Conservation (phyloP, 2,113 vertebrate species). For the Lophotis ruficrista region DNA sequence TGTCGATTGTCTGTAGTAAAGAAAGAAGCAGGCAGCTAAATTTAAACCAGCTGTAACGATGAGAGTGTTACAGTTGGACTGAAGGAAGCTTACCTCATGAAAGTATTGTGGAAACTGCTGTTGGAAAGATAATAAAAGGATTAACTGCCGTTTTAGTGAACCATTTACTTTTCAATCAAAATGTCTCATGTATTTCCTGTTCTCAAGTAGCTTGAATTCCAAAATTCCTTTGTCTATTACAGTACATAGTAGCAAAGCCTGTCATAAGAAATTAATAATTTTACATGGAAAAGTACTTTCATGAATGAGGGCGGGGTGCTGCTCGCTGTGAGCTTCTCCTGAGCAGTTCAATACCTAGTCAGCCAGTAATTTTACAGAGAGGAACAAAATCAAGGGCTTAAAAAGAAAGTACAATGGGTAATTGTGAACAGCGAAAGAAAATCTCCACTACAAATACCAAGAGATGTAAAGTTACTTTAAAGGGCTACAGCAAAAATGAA, state of each 20-base stretch:
- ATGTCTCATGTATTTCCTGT: constrained; percentile 96
- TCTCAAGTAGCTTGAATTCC: constrained; percentile 84
- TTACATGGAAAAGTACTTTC: constrained; percentile 71
- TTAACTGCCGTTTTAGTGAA: constrained; percentile 88
- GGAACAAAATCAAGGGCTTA: constrained; percentile 2
- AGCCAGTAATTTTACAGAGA: constrained; percentile 20
- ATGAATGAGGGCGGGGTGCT: not conserved
- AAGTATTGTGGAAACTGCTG: constrained; percentile 86
- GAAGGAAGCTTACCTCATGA: constrained; percentile 83
- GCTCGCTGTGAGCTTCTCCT: constrained; percentile 5
- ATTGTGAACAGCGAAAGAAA: constrained; percentile 42
- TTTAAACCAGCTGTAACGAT: constrained; percentile 83
- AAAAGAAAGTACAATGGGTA: constrained; percentile 43
- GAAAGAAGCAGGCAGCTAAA: constrained; percentile 74
- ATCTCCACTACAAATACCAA: constrained; percentile 39
- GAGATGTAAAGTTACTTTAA: constrained; percentile 12
- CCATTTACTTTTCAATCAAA: constrained; percentile 91
- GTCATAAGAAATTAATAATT: constrained; percentile 84
- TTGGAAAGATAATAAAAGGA: constrained; percentile 94
- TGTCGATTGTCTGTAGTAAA: constrained; percentile 29
- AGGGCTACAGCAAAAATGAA: not conserved
- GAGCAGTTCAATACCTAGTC: constrained; percentile 30
- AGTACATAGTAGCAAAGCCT: constrained; percentile 78
- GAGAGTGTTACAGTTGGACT: constrained; percentile 84
- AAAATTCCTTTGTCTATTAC: constrained; percentile 91